Evolutionary conservation across 2,888 invertebrate species (phyloP), one percentile per base, ranked within the genome.

Genomic region (Dinocampus coccinellae): DNA sequence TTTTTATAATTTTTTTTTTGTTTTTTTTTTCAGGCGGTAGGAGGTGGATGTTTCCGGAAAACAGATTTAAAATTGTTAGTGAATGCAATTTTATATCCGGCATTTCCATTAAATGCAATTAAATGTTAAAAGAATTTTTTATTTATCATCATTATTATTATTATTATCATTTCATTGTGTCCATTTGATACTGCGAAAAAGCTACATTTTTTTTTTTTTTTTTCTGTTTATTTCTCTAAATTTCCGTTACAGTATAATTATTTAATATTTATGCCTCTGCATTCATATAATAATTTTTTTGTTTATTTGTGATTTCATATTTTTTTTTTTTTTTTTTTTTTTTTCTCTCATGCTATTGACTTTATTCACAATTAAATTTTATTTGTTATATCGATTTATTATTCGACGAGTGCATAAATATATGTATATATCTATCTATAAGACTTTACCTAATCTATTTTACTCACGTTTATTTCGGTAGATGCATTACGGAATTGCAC

Each of bases 91-190:
- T 71, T 72, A 36, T 58, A 65, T 72, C 67, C 58, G 52, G 74
- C 71, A 78, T 77, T 77, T 76, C 81, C 79, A 81, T 82, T 82
- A 83, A 85, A 85, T 81, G 78, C 81, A 83, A 85, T 85, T 85
- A 85, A 85, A 84, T 83, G 83, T 85, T 84, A 85, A 85, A 63
- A 85, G 85, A 82, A n/a, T n/a, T n/a, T n/a, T n/a, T n/a, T n/a
- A n/a, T n/a, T n/a, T n/a, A n/a, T n/a, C n/a, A n/a, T n/a, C 75
- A 70, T 67, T 73, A 72, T 73, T 75, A 62, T 68, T 60, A n/a
- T 47, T 22, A 10, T 57, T 75, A 67, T 75, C 73, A 68, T 69
- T 75, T 58, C 47, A 70, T 70, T 67, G 57, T 22, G 60, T 63
- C 67, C 52, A 70, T 73, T 67, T 70, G 62, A 57, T 66, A 58